Percentiles rank a stretch among this genome's conserved stretches.
phyloP scores from a whole-genome alignment of 2,888 invertebrate species.

The Tromatobia lineatoria region DNA sequence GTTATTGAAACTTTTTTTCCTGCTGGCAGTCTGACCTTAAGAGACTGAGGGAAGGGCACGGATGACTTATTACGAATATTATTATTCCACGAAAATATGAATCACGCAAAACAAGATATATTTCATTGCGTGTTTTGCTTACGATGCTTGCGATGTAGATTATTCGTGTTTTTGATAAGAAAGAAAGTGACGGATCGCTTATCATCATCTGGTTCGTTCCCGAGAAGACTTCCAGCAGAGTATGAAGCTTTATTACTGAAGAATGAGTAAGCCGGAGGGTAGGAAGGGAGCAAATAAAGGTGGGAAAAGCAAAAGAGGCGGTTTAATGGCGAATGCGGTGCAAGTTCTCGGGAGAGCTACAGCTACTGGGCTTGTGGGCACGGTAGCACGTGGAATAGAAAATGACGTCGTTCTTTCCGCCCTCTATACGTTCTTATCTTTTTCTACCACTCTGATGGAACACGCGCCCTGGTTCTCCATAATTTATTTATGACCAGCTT shows the following conservation, averaged over 20 bases:
- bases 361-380: slow-evolving; percentile 1
- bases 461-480: neutral
- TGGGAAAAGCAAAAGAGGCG: slow-evolving; percentile 12
- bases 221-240: neutral
- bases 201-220: slow-evolving; percentile 7
- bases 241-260: slow-evolving; percentile 16
- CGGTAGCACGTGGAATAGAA: slow-evolving; percentile 10
- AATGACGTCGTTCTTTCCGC: slow-evolving; percentile 4
- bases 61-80: slow-evolving; percentile 3
- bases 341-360: neutral
- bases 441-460: neutral
- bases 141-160: slow-evolving; percentile 14
- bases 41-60: neutral
- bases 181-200: slow-evolving; percentile 3
- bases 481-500: slow-evolving; percentile 15
- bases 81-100: slow-evolving; percentile 10
- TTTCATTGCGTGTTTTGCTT: slow-evolving; percentile 5
- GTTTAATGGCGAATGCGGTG: neutral
- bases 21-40: neutral
- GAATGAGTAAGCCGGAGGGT: slow-evolving; percentile 6
- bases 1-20: neutral
- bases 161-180: slow-evolving; percentile 15
- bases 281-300: neutral
- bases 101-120: slow-evolving; percentile 14
- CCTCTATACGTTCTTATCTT: slow-evolving; percentile 2